A percentile compares a stretch with the other conserved stretches of the same genome.
Conservation (phyloP, 92 coral and sea anemone species). For the Palythoa grandis region DNA sequence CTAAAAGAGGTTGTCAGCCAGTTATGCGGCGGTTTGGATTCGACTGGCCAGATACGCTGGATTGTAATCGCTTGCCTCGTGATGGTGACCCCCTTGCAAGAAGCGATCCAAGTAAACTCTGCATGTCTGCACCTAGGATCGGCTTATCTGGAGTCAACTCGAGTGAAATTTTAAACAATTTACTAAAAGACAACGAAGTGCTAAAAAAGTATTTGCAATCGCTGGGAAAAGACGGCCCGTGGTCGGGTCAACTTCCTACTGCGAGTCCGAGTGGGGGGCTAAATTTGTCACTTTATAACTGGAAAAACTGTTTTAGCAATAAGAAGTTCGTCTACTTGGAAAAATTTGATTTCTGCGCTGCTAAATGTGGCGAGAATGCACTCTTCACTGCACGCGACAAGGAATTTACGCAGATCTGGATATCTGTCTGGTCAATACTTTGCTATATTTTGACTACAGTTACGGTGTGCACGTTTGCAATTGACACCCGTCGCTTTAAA, state of each 20-base stretch:
- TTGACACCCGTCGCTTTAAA: constrained; percentile 93
- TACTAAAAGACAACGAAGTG: constrained; percentile 52
- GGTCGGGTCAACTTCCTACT: constrained; percentile 29
- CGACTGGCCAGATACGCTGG: constrained; percentile 91
- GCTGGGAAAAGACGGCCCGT: constrained; percentile 47
- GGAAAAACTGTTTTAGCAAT: constrained; percentile 67
- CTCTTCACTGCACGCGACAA: constrained; percentile 76
- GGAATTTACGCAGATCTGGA: constrained; percentile 86
- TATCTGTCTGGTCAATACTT: constrained; percentile 90
- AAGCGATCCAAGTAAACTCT: constrained; percentile 68
- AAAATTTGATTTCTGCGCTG: constrained; percentile 73
- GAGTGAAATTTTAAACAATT: constrained; percentile 61
- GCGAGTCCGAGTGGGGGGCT: constrained; percentile 39
- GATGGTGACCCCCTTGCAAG: constrained; percentile 72
- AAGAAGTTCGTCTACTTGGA: constrained; percentile 71
- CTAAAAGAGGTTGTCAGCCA: constrained; percentile 80
- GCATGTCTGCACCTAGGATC: constrained; percentile 77
- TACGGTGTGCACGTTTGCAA: constrained; percentile 91
- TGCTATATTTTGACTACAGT: constrained; percentile 90
- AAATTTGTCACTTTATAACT: constrained; percentile 43
- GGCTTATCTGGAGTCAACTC: constrained; percentile 70
- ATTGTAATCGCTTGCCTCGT: constrained; percentile 75
- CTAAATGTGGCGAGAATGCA: constrained; percentile 81
- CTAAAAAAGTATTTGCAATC: constrained; percentile 66
- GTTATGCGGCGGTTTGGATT: constrained; percentile 90